Base-by-base conservation (phyloP, 2,113 vertebrate species). In the Phylloscopus trochilus region DNA sequence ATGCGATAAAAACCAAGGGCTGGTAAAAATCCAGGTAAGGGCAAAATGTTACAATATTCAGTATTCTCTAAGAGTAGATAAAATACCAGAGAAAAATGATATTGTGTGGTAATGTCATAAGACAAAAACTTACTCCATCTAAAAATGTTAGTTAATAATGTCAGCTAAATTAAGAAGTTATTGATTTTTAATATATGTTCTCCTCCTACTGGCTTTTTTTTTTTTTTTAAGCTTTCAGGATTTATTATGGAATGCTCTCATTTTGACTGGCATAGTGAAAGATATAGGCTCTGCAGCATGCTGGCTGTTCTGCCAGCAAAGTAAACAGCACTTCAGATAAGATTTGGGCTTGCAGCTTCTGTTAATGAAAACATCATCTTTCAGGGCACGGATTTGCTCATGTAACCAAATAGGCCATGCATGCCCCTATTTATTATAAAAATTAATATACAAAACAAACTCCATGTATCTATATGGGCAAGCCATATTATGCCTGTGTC, bases 351-450 rank as follows among this genome's bases (percentile, higher is more conserved):
- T 95, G 73, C 87, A 62, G 89, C 87, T 93, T 82, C 10, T 24
- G 76, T 76, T 96, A 97, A 95, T 96, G 90, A 95, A 92, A 95
- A 83, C 73, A 97, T 97, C 84, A 66, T 94, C 91, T 95, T 96
- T 90, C 95, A 87, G 78, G 60, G 89, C 94, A 96, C 21, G 6
- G 68, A 92, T 93, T 88, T 94, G 90, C 87, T 93, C 66, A 9
- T 53, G 92, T 92, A 96, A 63, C 92, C 90, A 92, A 95, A 87
- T 53, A 94, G 88, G 67, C 89, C 51, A 67, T 82, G 73, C 83
- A 55, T 81, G 83, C 83, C 80, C 59, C 80, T 95, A 79, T 95
- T 95, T 96, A 87, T 90, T 96, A 90, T 47, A 87, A 92, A 95
- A 93, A 95, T 66, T 89, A 93, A 89, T 92, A 80, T 39, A 92